phyloP scores from a whole-genome alignment of 1,140 invertebrate species.

The Hirudo medicinalis region DNA sequence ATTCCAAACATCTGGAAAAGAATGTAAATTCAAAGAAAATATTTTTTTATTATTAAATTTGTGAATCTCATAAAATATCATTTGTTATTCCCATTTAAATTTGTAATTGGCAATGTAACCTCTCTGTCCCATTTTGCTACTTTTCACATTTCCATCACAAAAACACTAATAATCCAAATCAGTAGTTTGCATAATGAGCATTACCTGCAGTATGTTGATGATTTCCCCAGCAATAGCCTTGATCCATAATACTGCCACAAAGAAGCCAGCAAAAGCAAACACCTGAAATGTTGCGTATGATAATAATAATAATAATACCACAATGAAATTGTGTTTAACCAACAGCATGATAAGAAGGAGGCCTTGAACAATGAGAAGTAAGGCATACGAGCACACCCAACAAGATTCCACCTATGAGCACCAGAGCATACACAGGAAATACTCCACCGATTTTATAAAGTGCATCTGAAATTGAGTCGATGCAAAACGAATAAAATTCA shows the following conservation, averaged over 20 bases:
- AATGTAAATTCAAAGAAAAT: background rate
- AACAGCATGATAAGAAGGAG: constrained; percentile 38
- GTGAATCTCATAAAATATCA: too few species aligned
- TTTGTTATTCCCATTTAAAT: too few species aligned
- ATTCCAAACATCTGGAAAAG: constrained; percentile 46
- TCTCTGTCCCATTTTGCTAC: too few species aligned
- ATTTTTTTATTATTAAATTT: too few species aligned
- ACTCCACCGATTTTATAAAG: constrained; percentile 27
- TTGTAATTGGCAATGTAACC: too few species aligned
- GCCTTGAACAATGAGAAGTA: constrained; percentile 33
- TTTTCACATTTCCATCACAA: background rate
- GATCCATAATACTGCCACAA: constrained; percentile 52
- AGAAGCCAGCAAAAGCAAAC: constrained; percentile 53
- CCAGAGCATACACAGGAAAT: constrained; percentile 35
- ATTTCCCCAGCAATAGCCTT: constrained; percentile 56
- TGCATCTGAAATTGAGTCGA: constrained; percentile 29
- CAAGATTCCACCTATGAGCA: constrained; percentile 30
- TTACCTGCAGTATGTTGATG: constrained; percentile 48
- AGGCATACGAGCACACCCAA: constrained; percentile 36
- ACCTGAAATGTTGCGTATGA: constrained; percentile 35
- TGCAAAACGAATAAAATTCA: constrained; percentile 10
- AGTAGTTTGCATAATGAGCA: background rate
- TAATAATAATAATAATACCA: background rate
- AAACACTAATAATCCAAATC: background rate
- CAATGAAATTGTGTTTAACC: constrained; percentile 19